phyloP scores from a whole-genome alignment of 92 coral and sea anemone genomes.

The Actinostola sp. region DNA sequence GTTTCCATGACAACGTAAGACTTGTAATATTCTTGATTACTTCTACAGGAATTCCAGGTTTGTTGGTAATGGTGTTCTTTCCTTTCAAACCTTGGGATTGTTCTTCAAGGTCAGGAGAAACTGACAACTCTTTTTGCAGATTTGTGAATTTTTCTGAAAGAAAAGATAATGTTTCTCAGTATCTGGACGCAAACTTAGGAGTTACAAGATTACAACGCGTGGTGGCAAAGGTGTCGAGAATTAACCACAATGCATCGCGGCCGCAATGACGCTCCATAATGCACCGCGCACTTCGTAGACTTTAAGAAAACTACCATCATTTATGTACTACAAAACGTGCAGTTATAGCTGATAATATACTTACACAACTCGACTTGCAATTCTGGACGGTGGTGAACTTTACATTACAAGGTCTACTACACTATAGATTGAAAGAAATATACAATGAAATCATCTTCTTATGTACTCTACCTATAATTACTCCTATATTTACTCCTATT shows the following conservation, averaged over 20 bases:
- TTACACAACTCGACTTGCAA: constrained; percentile 24
- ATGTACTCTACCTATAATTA: too few relatives aligned
- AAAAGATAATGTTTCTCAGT: too few relatives aligned
- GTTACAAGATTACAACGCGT: too few relatives aligned
- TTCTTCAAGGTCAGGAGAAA: constrained; percentile 2
- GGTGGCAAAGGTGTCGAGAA: too few relatives aligned
- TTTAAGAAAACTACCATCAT: too few relatives aligned
- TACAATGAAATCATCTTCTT: not conserved
- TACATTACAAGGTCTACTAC: constrained; percentile 9
- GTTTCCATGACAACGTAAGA: constrained; percentile 46
- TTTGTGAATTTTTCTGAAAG: constrained; percentile 3
- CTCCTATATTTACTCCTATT: too few relatives aligned
- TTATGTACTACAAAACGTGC: too few relatives aligned
- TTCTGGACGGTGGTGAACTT: not conserved
- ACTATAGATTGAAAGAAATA: constrained; percentile 17
- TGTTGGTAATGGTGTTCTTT: constrained; percentile 2
- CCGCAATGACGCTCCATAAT: too few relatives aligned
- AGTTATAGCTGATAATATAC: not conserved
- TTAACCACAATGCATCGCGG: too few relatives aligned
- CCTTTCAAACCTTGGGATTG: not conserved
- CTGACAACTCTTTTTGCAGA: constrained; percentile 27
- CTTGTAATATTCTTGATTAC: not conserved
- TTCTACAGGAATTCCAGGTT: constrained; percentile 29
- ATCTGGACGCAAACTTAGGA: too few relatives aligned
- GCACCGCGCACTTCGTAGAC: too few relatives aligned